phyloP scores from a whole-genome alignment of 2,888 invertebrate genomes.

The Hirtodrosophila confusa region DNA sequence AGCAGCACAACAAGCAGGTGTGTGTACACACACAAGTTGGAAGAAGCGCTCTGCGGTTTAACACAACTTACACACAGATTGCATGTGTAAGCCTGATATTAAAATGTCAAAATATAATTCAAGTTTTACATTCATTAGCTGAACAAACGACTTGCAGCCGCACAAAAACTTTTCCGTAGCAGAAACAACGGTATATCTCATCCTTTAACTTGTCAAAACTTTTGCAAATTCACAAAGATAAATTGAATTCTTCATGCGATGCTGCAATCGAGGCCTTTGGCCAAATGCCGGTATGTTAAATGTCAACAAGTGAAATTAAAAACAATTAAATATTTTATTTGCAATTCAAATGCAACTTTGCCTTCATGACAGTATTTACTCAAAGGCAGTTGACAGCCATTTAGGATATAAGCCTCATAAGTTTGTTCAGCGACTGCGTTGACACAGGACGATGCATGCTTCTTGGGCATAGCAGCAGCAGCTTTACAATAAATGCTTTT shows the following conservation, averaged over 20 bases:
- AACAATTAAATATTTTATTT: constrained; percentile 74
- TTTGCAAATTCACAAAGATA: constrained; percentile 42
- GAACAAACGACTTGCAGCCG: constrained; percentile 5
- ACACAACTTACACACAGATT: constrained; percentile 11
- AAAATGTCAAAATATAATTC: constrained; percentile 55
- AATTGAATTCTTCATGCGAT: constrained; percentile 42
- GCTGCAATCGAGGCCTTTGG: constrained; percentile 20
- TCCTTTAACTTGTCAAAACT: constrained; percentile 30
- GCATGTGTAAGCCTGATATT: constrained; percentile 27
- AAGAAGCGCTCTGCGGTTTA: constrained; percentile 26
- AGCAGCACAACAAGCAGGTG: constrained; percentile 4
- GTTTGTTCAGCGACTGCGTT: constrained; percentile 12
- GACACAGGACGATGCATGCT: constrained; percentile 5
- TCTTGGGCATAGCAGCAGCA: constrained; percentile 20
- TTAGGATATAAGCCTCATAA: constrained; percentile 32
- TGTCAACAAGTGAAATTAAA: constrained; percentile 52
- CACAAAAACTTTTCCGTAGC: constrained; percentile 8
- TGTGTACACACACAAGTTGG: constrained; percentile 12
- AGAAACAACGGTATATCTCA: constrained; percentile 14
- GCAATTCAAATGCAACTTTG: constrained; percentile 44
- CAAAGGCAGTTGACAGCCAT: constrained; percentile 24
- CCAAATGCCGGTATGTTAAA: constrained; percentile 29
- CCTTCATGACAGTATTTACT: constrained; percentile 8
- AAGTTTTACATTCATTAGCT: constrained; percentile 56
- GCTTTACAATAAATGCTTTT: constrained; percentile 33